Evolutionary conservation across 2,113 vertebrate genomes (phyloP).

Genomic region (Pollachius pollachius): DNA sequence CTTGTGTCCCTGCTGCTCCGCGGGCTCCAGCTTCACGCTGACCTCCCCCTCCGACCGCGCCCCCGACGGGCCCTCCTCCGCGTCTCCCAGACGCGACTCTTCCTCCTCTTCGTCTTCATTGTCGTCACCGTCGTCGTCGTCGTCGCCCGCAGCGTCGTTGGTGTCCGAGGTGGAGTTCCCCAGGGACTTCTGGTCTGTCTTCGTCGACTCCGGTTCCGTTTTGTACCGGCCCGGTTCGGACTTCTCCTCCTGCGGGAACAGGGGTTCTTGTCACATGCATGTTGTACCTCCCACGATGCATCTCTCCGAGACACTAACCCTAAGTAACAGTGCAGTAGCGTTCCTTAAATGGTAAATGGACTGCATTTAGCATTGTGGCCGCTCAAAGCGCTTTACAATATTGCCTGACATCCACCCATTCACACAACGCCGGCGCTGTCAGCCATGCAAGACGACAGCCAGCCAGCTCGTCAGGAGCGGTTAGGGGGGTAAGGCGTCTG

Average conservation of each 20-base stretch:
- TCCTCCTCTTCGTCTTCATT: conserved; percentile 37
- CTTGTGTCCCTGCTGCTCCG: conserved; percentile 64
- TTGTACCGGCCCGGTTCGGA: conserved; percentile 43
- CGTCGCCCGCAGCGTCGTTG: conserved; percentile 14
- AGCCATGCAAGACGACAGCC: too few relatives aligned
- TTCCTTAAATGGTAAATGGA: too few relatives aligned
- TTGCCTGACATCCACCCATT: too few relatives aligned
- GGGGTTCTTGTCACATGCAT: conserved; percentile 12
- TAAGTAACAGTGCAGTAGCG: too few relatives aligned
- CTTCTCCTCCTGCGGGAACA: conserved; percentile 63
- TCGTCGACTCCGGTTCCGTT: conserved; percentile 30
- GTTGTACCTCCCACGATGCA: too few relatives aligned
- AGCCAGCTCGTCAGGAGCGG: too few relatives aligned
- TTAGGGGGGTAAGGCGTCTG: too few relatives aligned
- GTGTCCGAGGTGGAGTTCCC: conserved; percentile 25
- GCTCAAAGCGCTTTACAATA: too few relatives aligned
- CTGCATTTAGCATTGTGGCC: too few relatives aligned
- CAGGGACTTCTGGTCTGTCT: conserved; percentile 34
- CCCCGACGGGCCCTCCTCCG: conserved; percentile 51
- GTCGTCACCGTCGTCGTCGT: conserved; percentile 36
- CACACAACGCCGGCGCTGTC: too few relatives aligned
- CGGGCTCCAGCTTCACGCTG: conserved; percentile 50
- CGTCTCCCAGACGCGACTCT: conserved; percentile 23
- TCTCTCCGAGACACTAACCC: too few relatives aligned
- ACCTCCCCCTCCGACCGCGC: conserved; percentile 47